These are phyloP conservation scores for Drosophila arizonae DNA, from an alignment of 1,140 invertebrate species.

Conservation along the genomic window DNA sequence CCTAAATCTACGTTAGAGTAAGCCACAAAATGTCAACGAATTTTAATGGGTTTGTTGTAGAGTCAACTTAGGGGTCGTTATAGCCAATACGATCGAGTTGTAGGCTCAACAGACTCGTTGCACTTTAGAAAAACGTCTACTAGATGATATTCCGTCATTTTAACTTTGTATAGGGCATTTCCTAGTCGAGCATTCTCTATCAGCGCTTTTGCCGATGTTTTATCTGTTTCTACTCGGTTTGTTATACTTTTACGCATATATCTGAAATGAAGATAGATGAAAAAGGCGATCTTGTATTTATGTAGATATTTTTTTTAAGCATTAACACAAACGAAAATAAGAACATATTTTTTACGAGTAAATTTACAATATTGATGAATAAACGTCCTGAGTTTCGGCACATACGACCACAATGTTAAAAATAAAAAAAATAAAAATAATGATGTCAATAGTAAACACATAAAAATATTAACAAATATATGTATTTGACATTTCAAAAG, in stretches of 20 bases:
- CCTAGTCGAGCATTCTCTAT: slow-evolving; percentile 13
- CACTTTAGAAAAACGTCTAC: no score
- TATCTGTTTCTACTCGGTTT: background rate
- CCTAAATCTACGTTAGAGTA: no score
- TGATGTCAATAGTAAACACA: slow-evolving; percentile 9
- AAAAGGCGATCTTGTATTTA: slow-evolving; percentile 16
- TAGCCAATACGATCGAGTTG: no score
- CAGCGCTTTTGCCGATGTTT: background rate
- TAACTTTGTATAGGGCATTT: slow-evolving; percentile 8
- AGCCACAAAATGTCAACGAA: slow-evolving; percentile 60
- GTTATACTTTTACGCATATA: background rate
- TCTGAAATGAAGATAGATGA: background rate
- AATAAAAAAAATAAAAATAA: no score
- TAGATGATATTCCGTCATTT: background rate
- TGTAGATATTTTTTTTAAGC: slow-evolving; percentile 43
- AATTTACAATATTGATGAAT: slow-evolving; percentile 40
- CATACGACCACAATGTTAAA: slow-evolving; percentile 25
- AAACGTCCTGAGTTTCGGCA: slow-evolving; percentile 48
- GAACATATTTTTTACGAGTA: slow-evolving; percentile 50
- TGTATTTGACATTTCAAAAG: slow-evolving; percentile 26
- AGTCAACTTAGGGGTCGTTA: no score
- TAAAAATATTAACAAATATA: background rate
- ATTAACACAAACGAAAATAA: slow-evolving; percentile 9
- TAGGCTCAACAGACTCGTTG: no score
- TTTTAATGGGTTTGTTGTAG: slow-evolving; percentile 26